Conservation (phyloP, 2,888 invertebrate species). For the Stenoptilia bipunctidactyla region DNA sequence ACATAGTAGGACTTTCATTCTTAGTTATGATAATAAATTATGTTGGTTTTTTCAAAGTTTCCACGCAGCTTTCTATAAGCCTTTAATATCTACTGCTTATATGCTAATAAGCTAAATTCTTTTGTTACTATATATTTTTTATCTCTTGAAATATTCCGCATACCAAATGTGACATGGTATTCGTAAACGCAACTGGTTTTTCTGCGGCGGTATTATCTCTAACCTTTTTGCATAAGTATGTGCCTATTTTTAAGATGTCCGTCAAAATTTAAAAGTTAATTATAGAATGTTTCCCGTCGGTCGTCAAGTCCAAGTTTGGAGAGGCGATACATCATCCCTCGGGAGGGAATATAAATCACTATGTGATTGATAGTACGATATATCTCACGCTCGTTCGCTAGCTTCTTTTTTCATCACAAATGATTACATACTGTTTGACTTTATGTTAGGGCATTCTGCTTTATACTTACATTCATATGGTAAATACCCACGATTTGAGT, state of each 20-base stretch:
- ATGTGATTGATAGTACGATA: slow-evolving; percentile 63
- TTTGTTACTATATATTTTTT: slow-evolving; percentile 30
- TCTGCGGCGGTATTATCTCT: slow-evolving; percentile 12
- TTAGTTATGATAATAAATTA: too few relatives aligned
- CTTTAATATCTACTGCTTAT: slow-evolving; percentile 7
- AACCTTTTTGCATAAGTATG: neutral
- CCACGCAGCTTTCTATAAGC: too few relatives aligned
- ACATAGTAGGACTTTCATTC: too few relatives aligned
- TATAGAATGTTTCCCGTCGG: slow-evolving; percentile 55
- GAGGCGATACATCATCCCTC: slow-evolving; percentile 60
- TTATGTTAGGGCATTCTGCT: slow-evolving; percentile 54
- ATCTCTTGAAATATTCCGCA: slow-evolving; percentile 19
- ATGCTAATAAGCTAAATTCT: slow-evolving; percentile 30
- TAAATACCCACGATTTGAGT: neutral
- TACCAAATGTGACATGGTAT: slow-evolving; percentile 15
- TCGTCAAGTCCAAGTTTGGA: slow-evolving; percentile 29
- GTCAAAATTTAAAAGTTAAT: slow-evolving; percentile 69
- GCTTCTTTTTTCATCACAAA: slow-evolving; percentile 67
- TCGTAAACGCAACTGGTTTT: slow-evolving; percentile 27
- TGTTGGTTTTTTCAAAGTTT: too few relatives aligned
- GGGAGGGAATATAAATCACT: slow-evolving; percentile 60
- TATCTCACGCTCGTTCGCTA: slow-evolving; percentile 61
- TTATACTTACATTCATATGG: slow-evolving; percentile 20
- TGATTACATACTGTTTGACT: slow-evolving; percentile 65
- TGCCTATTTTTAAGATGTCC: slow-evolving; percentile 33